Base-by-base conservation (phyloP, 2,797 vertebrate genomes). In the Parambassis ranga region DNA sequence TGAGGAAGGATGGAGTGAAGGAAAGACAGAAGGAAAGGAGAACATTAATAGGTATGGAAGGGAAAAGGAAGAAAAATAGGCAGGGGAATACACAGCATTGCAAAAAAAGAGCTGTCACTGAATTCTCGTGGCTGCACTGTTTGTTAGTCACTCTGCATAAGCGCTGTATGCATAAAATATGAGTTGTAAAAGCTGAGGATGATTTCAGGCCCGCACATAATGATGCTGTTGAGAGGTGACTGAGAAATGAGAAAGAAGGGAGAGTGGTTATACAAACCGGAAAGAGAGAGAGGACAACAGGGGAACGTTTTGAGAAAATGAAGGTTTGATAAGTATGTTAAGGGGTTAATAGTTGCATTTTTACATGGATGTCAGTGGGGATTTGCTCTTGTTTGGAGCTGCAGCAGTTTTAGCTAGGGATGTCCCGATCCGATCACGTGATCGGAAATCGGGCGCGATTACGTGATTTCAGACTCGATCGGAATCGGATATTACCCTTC, bases 81-180 rank as follows among this genome's bases (percentile, higher is more conserved):
- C 41, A 39, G 33, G 30, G 30, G 33, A 46, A 23, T 15, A 30
- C 39, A 27, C 15, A 8, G 28, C 11, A 5, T 3, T 42, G 41
- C 28, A 26, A 44, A 62, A 57, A 61, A 62, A 22, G 14, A 65
- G 53, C 44, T 30, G 77, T 67, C 65, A 46, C 51, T 49, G 37
- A 39, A 32, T 58, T 53, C 30, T 65, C 7, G 1, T 38, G 49
- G 18, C 46, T 43, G 49, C 36, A 23, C 49, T 53, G 27, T 67
- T 75, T 77, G 72, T 72, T 67, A 58, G 73, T 70, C 27, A 37
- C 57, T 58, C 52, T 49, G 77, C 56, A 43, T 44, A 55, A 64
- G 56, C 81, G 36, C n/a, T 2, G 57, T 64, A 78, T 75, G 75
- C 66, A 85, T 82, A 71, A 87, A 77, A 80, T 67, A 80, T 83